Evolutionary conservation across 2,797 vertebrate genomes (phyloP).

Genomic region (Lophura swinhoii): DNA sequence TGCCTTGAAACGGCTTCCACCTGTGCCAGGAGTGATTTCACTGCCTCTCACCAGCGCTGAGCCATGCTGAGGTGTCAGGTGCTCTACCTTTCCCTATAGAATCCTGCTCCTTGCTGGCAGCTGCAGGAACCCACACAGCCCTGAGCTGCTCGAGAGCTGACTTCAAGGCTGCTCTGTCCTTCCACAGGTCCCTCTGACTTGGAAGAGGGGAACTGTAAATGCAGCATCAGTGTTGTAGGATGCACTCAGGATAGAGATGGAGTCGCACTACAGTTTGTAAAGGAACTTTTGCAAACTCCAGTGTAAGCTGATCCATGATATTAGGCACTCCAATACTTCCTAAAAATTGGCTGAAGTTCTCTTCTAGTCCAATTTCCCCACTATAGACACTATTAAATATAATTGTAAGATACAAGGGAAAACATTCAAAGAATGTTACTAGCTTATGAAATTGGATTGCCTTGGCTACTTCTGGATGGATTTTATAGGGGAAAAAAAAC

Average conservation of each 20-base stretch:
- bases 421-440: constrained; percentile 19
- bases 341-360: background rate
- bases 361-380: background rate
- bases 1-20: background rate
- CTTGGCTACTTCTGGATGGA: background rate
- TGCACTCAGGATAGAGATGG: background rate
- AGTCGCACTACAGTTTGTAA: background rate
- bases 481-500: constrained; percentile 41
- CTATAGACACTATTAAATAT: constrained; percentile 6
- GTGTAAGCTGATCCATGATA: background rate
- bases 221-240: background rate
- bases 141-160: rapidly evolving
- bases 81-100: background rate
- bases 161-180: background rate
- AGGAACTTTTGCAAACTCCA: background rate
- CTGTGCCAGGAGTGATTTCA: constrained; percentile 52
- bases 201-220: background rate
- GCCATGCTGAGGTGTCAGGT: background rate
- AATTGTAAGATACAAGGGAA: constrained; percentile 30
- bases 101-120: background rate
- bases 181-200: background rate
- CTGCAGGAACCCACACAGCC: background rate
- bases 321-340: background rate
- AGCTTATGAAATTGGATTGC: constrained; percentile 8
- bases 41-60: background rate